Base-by-base conservation (phyloP, 2,113 vertebrate species). In the Leptosomus discolor region DNA sequence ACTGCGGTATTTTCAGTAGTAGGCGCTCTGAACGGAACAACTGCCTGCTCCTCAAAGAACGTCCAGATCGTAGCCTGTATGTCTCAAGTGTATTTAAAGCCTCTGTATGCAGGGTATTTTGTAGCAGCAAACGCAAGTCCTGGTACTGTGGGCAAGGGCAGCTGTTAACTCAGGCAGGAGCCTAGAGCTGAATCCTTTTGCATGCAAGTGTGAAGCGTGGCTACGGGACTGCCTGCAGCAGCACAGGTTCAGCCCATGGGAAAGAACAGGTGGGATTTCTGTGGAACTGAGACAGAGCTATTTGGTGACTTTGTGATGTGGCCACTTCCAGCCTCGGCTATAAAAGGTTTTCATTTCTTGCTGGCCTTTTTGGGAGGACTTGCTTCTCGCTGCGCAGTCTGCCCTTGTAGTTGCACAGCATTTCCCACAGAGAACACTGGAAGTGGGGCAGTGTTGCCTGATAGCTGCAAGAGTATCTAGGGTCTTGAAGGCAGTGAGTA, bases 201-300 rank as follows among this genome's bases (percentile, higher is more conserved):
- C 24, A 34, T 37, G 54, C 56, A 16, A n/a, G 1, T 4, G 13
- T 8, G 1, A 39, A 18, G 43, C 17, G 20, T 0, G 4, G 74
- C 27, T 64, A 1, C 15, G 14, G 83, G 19, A 29, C 37, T 58
- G 61, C 37, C 50, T 34, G 24, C 8, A 27, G 69, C 45, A 48
- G 45, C 2, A 41, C 51, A 81, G 51, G 29, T 34, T 61, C 41
- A 36, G 53, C 68, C 20, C 43, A 51, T 41, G 37, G 56, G n/a
- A 58, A 73, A 21, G 43, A 43, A 64, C 46, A 80, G 32, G 13
- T 5, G 22, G 77, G 41, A 32, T 24, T 84, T 80, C 73, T 91
- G 48, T 67, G 48, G 30, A 39, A 46, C 23, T 76, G 6, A 17
- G 37, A 37, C 68, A 80, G 53, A 32, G 27, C 27, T 88, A 6